These are phyloP conservation scores for Corella eumyota DNA, from an alignment of 23 tunicate genomes.

Conservation along the genomic window DNA sequence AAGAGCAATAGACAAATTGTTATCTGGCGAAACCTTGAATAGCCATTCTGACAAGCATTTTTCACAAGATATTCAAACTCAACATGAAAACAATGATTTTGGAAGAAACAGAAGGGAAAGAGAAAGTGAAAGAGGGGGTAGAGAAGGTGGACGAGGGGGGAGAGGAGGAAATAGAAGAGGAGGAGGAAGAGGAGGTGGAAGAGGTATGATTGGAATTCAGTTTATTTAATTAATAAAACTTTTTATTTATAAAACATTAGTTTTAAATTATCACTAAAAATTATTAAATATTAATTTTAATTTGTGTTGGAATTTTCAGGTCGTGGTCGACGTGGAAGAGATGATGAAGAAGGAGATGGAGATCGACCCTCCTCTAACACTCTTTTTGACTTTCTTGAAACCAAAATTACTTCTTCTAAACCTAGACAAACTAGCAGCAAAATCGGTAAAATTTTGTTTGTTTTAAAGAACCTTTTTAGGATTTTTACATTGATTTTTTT, in stretches of 20 bases:
- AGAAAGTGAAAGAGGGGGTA: not conserved
- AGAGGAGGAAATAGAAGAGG: slow-evolving; percentile 10
- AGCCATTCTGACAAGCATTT: no score
- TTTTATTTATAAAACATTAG: no score
- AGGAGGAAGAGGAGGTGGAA: slow-evolving; percentile 13
- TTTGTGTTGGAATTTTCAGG: no score
- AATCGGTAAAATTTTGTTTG: not conserved
- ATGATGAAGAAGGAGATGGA: slow-evolving; percentile 8
- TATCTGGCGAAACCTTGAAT: not conserved
- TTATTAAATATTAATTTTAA: no score
- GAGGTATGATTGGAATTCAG: not conserved
- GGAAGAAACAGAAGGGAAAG: no score
- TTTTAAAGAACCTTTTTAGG: no score
- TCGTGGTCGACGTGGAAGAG: slow-evolving; percentile 14
- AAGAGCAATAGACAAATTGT: slow-evolving; percentile 23
- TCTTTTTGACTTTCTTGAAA: slow-evolving; percentile 50
- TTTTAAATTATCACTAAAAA: no score
- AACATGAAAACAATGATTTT: no score
- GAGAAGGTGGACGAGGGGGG: not conserved
- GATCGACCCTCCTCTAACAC: slow-evolving; percentile 26
- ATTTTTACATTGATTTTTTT: no score
- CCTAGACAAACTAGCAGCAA: not conserved
- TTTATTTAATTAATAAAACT: no score
- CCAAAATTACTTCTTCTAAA: slow-evolving; percentile 24
- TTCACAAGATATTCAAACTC: no score